A percentile compares a stretch with the other conserved stretches of the same genome.
Conservation (phyloP, 2,113 vertebrate genomes). For the Microcebus murinus region DNA sequence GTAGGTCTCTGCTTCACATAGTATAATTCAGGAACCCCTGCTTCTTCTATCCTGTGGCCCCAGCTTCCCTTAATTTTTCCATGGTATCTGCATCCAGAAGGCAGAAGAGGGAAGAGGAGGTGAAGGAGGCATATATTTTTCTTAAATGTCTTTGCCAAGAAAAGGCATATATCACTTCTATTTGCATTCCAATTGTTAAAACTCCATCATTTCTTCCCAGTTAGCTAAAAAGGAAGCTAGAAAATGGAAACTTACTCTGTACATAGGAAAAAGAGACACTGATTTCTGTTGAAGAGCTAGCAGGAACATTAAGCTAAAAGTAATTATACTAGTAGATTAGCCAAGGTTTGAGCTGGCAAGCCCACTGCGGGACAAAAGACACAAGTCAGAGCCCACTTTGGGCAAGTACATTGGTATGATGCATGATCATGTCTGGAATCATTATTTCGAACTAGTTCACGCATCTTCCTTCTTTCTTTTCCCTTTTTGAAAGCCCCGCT, state of each 20-base stretch:
- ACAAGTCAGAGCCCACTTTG: neutral
- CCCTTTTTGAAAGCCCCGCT: neutral
- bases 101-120: neutral
- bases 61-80: neutral
- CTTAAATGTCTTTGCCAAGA: neutral
- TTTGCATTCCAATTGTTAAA: neutral
- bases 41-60: neutral
- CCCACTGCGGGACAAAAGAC: neutral
- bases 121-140: neutral
- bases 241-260: neutral
- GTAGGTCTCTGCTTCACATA: neutral
- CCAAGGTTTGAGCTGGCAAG: neutral
- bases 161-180: neutral
- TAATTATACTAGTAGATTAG: neutral
- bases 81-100: neutral
- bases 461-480: neutral
- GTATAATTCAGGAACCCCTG: neutral
- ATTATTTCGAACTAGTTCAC: neutral
- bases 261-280: neutral
- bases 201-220: neutral
- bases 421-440: neutral
- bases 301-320: neutral
- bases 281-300: neutral
- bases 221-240: neutral
- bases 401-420: neutral